Evolutionary conservation across 64 coral and sea anemone genomes (phyloP).

Genomic region (Montipora foliosa): DNA sequence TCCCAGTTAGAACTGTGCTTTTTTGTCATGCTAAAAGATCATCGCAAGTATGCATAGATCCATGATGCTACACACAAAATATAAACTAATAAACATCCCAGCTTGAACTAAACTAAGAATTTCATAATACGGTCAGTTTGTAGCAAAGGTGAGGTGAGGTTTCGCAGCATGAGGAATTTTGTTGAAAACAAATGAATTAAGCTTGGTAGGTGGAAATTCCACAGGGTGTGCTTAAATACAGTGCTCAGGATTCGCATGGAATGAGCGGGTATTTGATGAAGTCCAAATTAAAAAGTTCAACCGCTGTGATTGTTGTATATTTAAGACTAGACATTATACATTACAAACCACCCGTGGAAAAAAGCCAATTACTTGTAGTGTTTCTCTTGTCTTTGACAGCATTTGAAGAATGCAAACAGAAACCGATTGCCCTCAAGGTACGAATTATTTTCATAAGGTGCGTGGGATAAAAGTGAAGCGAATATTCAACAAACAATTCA

Average conservation of each 20-base stretch:
- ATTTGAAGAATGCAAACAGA: slow-evolving; percentile 59
- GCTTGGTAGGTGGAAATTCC: slow-evolving; percentile 42
- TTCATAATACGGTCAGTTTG: neutral
- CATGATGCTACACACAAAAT: neutral
- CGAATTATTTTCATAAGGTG: slow-evolving; percentile 14
- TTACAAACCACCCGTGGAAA: slow-evolving; percentile 31
- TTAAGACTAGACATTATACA: slow-evolving; percentile 15
- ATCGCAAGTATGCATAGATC: neutral
- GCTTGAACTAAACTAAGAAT: slow-evolving; percentile 12
- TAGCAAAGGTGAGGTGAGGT: neutral
- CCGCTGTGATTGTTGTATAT: slow-evolving; percentile 38
- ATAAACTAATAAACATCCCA: slow-evolving; percentile 40
- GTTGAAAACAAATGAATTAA: slow-evolving; percentile 30
- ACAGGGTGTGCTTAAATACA: slow-evolving; percentile 19
- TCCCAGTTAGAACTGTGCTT: neutral
- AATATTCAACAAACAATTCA: slow-evolving; percentile 24
- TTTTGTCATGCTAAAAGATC: neutral
- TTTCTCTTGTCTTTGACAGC: slow-evolving; percentile 40
- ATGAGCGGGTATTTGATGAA: slow-evolving; percentile 6
- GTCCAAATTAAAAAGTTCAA: slow-evolving; percentile 52
- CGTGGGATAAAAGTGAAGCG: slow-evolving; percentile 42
- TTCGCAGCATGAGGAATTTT: slow-evolving; percentile 30
- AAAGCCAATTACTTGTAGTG: slow-evolving; percentile 58
- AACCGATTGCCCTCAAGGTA: slow-evolving; percentile 22
- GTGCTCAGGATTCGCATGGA: slow-evolving; percentile 28